Conservation (phyloP, 1,140 invertebrate genomes). For the Nasonia giraulti region DNA sequence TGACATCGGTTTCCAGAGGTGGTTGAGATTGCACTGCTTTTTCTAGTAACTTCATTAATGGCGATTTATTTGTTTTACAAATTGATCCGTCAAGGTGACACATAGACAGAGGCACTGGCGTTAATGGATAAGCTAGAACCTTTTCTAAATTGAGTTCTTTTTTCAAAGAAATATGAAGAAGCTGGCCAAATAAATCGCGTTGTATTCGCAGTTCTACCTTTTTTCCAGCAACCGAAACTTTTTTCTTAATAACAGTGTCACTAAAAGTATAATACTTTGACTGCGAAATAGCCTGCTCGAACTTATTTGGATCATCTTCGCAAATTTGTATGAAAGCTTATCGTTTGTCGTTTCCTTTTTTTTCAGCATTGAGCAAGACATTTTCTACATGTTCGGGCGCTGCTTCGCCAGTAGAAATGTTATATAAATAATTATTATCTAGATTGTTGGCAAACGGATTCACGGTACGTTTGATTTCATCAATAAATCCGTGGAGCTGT, state of each 20-base stretch:
- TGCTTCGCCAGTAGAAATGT: background rate
- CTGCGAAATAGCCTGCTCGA: too few species aligned
- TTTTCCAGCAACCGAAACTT: constrained; percentile 46
- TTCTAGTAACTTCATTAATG: too few species aligned
- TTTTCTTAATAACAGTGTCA: constrained; percentile 35
- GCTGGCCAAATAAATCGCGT: constrained; percentile 55
- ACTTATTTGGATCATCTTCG: too few species aligned
- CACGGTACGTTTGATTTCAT: background rate
- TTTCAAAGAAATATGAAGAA: constrained; percentile 51
- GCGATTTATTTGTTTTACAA: too few species aligned
- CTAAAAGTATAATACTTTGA: background rate
- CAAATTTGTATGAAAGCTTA: background rate
- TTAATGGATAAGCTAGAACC: constrained; percentile 53
- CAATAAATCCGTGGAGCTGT: too few species aligned
- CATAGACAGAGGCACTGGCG: too few species aligned
- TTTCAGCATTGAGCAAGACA: background rate
- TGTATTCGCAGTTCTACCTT: constrained; percentile 50
- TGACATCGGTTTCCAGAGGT: too few species aligned
- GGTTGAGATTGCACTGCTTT: too few species aligned
- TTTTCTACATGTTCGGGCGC: background rate
- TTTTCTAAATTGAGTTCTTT: constrained; percentile 53
- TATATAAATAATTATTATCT: background rate
- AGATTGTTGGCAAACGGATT: background rate
- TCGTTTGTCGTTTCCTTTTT: background rate
- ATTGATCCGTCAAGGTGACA: too few species aligned